Base-by-base conservation (phyloP, 2,113 vertebrate genomes). In the Xiphophorus maculatus region DNA sequence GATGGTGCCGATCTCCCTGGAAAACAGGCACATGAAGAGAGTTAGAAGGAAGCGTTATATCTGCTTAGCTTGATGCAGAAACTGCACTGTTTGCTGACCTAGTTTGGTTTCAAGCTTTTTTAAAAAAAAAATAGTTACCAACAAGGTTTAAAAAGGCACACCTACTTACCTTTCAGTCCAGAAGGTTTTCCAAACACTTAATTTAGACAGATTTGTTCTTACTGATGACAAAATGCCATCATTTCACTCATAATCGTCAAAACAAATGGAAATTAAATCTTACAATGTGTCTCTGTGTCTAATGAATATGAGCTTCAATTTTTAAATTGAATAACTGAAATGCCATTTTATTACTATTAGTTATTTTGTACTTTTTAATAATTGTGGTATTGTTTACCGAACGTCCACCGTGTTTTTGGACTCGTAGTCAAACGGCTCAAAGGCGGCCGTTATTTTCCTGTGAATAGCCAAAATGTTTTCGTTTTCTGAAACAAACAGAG, bases 361-460 rank as follows among this genome's bases (percentile, higher is more conserved):
- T 19, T 19, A 4, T 15, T 12, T 48, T 32, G 14, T 29, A 15
- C 25, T 69, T 29, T 28, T 35, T 12, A n/a, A 40, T 25, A n/a
- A 58, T 58, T 68, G 28, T 30, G 10, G 1, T 13, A 13, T 69
- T 8, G 17, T 1, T n/a, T 44, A 99, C 98, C 97, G 94, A 86
- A 96, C 95, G 88, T 98, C 96, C 89, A 97, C 97, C 30, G 96
- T 97, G 87, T 96, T 94, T 91, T 95, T 95, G 0, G 73, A 77
- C 66, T 96, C 93, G 29, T 94, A 94, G 91, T 99, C 98, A 94
- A 99, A 99, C 6, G 96, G 93, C 71, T 97, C 92, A 94, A 99
- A 99, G 37, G 96, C 96, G 1, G 94, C 92, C 63, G 40, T 94
- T 83, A 99, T 95, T 89, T 91, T 97, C 89, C 93, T 96, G 61